Base-by-base conservation (phyloP, 2,888 invertebrate genomes). In the Ditylenchus weischeri region DNA sequence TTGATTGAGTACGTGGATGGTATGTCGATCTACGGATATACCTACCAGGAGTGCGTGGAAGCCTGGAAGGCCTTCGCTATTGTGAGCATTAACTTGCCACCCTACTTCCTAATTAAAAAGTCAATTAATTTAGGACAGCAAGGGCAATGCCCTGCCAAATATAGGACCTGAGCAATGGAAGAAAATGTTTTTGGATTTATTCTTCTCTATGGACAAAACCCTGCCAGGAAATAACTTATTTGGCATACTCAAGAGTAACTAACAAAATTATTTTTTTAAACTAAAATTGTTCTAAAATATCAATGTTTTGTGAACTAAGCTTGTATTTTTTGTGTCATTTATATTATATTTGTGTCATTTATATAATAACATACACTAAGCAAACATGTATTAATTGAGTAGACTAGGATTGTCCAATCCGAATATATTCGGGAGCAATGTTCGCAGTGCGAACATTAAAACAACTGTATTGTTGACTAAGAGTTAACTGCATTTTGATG, bases 1-100 rank as follows among this genome's bases (percentile, higher is more conserved):
- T 19, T 79, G 60, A 77, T 78, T 49, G 82, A 82, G 64, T 82
- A 82, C 66, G 76, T 80, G 18, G 82, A 82, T 65, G 82, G 82
- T 23, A 82, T 82, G 82, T 59, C 68, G 38, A 71, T 76, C 11
- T 82, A 82, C 66, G 82, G 82, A 47, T 76, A 73, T 64, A 64
- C 63, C n/a, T 63, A 65, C n/a, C 47, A 38, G 13, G 69, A 75
- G 49, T 76, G 77, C 35, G 74, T 76, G 29, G 71, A 69, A 7
- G 79, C 79, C 1, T 81, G 81, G 72, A 65, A 70, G 15, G 72
- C 66, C 35, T 75, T 78, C 54, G 73, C 77, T 15, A 74, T 72
- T 70, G 57, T 54, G 18, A 54, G 18, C 57, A 54, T 54, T 15
- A 29, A 2, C 72, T 76, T 38, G 64, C 72, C 64, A 19, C 10